Percentiles rank a stretch among this genome's conserved stretches.
These are phyloP conservation scores for Heterotis niloticus DNA, from an alignment of 2,113 vertebrate genomes.

Conservation along the genomic window DNA sequence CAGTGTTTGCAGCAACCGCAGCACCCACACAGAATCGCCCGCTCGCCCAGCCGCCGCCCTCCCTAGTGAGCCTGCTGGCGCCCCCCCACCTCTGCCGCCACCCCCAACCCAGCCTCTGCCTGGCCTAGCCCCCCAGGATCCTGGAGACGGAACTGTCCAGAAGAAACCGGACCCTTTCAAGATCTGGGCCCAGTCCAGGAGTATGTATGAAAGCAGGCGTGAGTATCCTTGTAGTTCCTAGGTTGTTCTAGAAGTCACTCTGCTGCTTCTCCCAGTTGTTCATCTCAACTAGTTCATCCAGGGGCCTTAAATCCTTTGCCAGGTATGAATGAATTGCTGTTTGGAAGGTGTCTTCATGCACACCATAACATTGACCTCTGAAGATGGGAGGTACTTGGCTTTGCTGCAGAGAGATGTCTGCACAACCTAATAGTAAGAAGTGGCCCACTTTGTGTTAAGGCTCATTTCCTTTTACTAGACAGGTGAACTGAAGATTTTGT, in stretches of 20 bases:
- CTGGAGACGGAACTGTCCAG: conserved; percentile 77
- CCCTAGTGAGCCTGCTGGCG: conserved; percentile 55
- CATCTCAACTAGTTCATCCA: too few species aligned
- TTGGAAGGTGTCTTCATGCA: too few species aligned
- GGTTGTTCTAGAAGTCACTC: too few species aligned
- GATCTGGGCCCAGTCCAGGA: conserved; percentile 99
- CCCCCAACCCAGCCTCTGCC: conserved; percentile 67
- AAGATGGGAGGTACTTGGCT: too few species aligned
- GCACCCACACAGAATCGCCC: conserved; percentile 85
- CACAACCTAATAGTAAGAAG: too few species aligned
- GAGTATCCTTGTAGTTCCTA: conserved; percentile 72
- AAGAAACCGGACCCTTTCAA: conserved; percentile 98
- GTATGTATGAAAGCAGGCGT: conserved; percentile 99
- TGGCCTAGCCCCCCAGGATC: conserved; percentile 68
- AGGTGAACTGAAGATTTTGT: too few species aligned
- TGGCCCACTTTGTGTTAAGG: too few species aligned
- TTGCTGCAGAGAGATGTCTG: too few species aligned
- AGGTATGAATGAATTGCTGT: neutral
- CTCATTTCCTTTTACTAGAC: too few species aligned
- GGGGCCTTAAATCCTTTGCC: neutral
- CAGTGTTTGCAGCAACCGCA: conserved; percentile 92
- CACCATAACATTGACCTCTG: too few species aligned
- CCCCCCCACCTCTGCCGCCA: conserved; percentile 18
- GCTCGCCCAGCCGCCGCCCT: conserved; percentile 74
- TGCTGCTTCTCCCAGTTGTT: too few species aligned